Evolutionary conservation across 2,888 invertebrate genomes (phyloP).

Genomic region (Athripsodes cinereus): DNA sequence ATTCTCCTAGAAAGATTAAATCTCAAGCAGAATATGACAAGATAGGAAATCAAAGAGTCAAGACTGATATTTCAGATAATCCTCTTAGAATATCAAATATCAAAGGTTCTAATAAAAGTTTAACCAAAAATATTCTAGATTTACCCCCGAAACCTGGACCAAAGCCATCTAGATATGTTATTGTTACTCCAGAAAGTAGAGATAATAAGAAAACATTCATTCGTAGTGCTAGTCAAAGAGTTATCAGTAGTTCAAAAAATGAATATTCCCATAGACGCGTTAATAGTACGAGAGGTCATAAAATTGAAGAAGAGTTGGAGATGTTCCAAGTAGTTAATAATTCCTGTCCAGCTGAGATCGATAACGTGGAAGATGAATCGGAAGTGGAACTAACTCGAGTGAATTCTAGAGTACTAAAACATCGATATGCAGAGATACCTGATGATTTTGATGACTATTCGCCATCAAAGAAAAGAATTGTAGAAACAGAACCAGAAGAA

Average conservation of each 20-base stretch:
- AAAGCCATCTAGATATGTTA: constrained; percentile 36
- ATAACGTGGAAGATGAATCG: constrained; percentile 28
- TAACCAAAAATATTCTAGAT: constrained; percentile 37
- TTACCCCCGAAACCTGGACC: constrained; percentile 50
- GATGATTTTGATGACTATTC: constrained; percentile 45
- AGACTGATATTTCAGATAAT: constrained; percentile 48
- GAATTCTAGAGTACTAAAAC: constrained; percentile 34
- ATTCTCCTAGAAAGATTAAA: constrained; percentile 38
- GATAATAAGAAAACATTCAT: constrained; percentile 5
- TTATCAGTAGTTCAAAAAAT: constrained; percentile 33
- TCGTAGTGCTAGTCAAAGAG: constrained; percentile 23
- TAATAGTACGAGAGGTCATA: constrained; percentile 6
- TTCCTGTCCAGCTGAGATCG: constrained; percentile 8
- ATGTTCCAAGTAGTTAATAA: constrained; percentile 41
- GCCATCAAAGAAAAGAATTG: constrained; percentile 46
- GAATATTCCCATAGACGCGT: constrained; percentile 6
- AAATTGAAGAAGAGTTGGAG: constrained; percentile 42
- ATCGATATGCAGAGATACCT: constrained; percentile 52
- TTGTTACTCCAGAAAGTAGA: constrained; percentile 23
- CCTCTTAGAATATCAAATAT: constrained; percentile 34
- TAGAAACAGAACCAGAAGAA: constrained; percentile 45
- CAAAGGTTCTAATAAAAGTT: constrained; percentile 5
- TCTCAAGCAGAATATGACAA: constrained; percentile 32
- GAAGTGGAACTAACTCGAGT: constrained; percentile 13
- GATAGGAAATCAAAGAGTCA: constrained; percentile 38